phyloP scores from a whole-genome alignment of 2,888 invertebrate genomes.

The Acleris cristana region DNA sequence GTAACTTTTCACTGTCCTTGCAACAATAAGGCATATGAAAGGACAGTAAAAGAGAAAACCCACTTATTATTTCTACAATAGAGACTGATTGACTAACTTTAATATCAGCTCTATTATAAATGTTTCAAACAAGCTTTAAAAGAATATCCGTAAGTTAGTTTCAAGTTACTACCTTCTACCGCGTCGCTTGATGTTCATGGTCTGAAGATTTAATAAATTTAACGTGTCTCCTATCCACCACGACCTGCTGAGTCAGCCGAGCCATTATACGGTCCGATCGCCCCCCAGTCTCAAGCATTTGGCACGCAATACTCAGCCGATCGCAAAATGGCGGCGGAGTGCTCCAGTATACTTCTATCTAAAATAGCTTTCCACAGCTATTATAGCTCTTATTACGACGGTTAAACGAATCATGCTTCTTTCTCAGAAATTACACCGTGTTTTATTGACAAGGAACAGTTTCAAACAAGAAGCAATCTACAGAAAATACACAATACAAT shows the following conservation, averaged over 20 bases:
- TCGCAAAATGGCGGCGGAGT: conserved; percentile 34
- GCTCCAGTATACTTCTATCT: conserved; percentile 3
- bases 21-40: too few species aligned
- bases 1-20: too few species aligned
- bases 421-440: conserved; percentile 21
- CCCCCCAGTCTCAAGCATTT: conserved; percentile 29
- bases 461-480: conserved; percentile 35
- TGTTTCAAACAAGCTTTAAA: background rate
- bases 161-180: conserved; percentile 1
- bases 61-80: too few species aligned
- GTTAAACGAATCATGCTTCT: conserved; percentile 11
- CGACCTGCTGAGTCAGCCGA: conserved; percentile 30
- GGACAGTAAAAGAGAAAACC: too few species aligned
- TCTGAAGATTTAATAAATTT: conserved; percentile 16
- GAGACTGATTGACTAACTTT: too few species aligned
- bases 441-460: conserved; percentile 33
- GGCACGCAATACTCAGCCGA: conserved; percentile 33
- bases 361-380: conserved; percentile 13
- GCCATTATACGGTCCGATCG: conserved; percentile 33
- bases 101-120: too few species aligned
- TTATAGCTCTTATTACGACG: conserved; percentile 20
- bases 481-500: conserved; percentile 32
- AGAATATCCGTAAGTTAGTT: background rate
- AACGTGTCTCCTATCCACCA: conserved; percentile 6
- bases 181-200: conserved; percentile 13